Evolutionary conservation across 2,888 invertebrate genomes (phyloP).

Genomic region (Brachypterus glaber): DNA sequence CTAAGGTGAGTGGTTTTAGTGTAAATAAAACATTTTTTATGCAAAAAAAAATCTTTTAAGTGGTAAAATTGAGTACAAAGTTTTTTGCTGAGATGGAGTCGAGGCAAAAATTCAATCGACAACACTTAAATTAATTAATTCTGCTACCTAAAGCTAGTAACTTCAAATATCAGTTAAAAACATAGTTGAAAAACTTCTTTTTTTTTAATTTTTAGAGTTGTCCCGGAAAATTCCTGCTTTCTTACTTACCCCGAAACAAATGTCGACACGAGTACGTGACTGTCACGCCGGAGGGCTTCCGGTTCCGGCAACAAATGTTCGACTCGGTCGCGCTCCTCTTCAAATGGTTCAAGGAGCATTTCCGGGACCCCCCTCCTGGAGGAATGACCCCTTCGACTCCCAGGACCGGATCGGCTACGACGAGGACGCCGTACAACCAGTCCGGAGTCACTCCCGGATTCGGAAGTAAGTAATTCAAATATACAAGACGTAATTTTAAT

Average conservation of each 20-base stretch:
- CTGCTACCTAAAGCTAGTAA: background rate
- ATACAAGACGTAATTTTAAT: no score
- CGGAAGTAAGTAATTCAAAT: conserved; percentile 22
- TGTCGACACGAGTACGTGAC: conserved; percentile 88
- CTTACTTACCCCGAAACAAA: conserved; percentile 80
- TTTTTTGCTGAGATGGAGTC: no score
- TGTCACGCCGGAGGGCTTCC: conserved; percentile 85
- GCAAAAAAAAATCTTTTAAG: no score
- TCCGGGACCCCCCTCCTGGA: conserved; percentile 77
- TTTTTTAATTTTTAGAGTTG: conserved; percentile 45
- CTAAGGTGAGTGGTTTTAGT: conserved; percentile 52
- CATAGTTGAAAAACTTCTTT: background rate
- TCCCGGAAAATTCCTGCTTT: conserved; percentile 88
- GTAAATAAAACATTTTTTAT: no score
- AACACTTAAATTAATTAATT: no score
- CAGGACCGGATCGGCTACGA: conserved; percentile 47
- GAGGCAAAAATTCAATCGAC: no score
- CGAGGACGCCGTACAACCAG: conserved; percentile 47
- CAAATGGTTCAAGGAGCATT: conserved; percentile 98
- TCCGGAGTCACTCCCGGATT: conserved; percentile 30
- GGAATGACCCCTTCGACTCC: conserved; percentile 65
- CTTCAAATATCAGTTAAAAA: background rate
- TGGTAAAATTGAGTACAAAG: no score
- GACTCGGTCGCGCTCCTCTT: conserved; percentile 70
- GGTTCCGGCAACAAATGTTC: conserved; percentile 83